Base-by-base conservation (phyloP, 2,113 vertebrate species). In the Urocolius indicus region DNA sequence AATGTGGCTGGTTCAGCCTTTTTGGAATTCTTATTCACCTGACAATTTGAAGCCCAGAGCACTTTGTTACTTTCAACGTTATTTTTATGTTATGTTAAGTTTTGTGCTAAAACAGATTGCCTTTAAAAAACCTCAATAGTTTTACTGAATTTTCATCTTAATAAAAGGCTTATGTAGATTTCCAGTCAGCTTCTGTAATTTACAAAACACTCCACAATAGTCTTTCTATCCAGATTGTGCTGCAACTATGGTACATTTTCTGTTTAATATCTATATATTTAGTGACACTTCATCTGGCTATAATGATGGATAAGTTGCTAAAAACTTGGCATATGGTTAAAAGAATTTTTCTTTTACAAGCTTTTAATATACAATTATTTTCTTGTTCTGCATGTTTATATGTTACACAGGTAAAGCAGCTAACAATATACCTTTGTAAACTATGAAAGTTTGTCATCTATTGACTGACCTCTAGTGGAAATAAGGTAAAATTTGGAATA, bases 401-500 rank as follows among this genome's bases (percentile, higher is more conserved):
- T 11, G 6, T 45, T 48, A 58, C 3, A 1, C 4, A 30, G 45
- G 36, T 67, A 89, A 91, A 77, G 34, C 58, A 71, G 23, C 7
- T 68, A 63, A 54, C 8, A 59, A 65, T 22, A 58, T 2, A 15
- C 7, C 22, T 82, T 57, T 41, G 30, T 66, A 51, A 27, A 77
- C 7, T 11, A 11, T 10, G 43, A 74, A 81, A 71, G 13, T 96
- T 91, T 85, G 46, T 78, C 29, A 76, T 95, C 71, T 88, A 51
- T 88, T 95, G 82, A 63, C 94, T 95, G 96, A 95, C 96, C 89
- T 94, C 96, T 97, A 96, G 95, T 95, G 96, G 95, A 84, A 87
- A 67, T 6, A 76, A 52, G 5, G 16, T n/a, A 79, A 34, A 89
- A n/a, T 76, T 66, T 73, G 16, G 21, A 59, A 55, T 68, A 8